Conservation (phyloP, 2,888 invertebrate species). For the Yponomeuta cagnagella region DNA sequence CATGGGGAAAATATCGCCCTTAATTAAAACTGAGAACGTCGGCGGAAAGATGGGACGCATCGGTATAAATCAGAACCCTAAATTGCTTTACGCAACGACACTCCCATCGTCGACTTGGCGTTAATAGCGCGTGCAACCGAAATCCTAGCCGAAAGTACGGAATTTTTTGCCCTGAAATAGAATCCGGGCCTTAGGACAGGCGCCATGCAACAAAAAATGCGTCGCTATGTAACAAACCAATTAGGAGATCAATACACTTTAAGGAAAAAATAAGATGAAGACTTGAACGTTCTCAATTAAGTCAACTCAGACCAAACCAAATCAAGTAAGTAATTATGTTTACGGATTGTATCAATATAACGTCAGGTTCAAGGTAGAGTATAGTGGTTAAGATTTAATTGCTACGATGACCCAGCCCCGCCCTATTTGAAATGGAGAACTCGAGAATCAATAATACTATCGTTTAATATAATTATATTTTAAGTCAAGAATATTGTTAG, state of each 20-base stretch:
- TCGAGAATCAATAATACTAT: slow-evolving; percentile 57
- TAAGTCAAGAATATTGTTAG: neutral
- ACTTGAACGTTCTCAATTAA: neutral
- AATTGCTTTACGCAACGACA: slow-evolving; percentile 70
- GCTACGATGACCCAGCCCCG: slow-evolving; percentile 53
- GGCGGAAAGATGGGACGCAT: slow-evolving; percentile 52
- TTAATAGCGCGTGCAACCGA: slow-evolving; percentile 73
- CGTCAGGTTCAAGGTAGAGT: slow-evolving; percentile 32
- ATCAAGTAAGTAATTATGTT: slow-evolving; percentile 27
- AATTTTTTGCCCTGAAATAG: slow-evolving; percentile 60
- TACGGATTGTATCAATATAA: slow-evolving; percentile 48
- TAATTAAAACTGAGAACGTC: slow-evolving; percentile 66
- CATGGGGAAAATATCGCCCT: slow-evolving; percentile 28
- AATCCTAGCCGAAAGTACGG: slow-evolving; percentile 60
- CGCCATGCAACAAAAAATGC: slow-evolving; percentile 48
- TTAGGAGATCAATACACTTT: slow-evolving; percentile 31
- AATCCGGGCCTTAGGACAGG: slow-evolving; percentile 45
- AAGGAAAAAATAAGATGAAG: neutral
- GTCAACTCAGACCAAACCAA: slow-evolving; percentile 14
- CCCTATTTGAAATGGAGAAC: slow-evolving; percentile 49
- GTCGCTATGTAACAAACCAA: slow-evolving; percentile 46
- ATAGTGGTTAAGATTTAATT: slow-evolving; percentile 64
- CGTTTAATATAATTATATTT: neutral
- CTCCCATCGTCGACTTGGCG: slow-evolving; percentile 65
- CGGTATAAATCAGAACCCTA: slow-evolving; percentile 64